These are phyloP conservation scores for Rhagium mordax DNA, from an alignment of 2,888 invertebrate species.

Conservation along the genomic window DNA sequence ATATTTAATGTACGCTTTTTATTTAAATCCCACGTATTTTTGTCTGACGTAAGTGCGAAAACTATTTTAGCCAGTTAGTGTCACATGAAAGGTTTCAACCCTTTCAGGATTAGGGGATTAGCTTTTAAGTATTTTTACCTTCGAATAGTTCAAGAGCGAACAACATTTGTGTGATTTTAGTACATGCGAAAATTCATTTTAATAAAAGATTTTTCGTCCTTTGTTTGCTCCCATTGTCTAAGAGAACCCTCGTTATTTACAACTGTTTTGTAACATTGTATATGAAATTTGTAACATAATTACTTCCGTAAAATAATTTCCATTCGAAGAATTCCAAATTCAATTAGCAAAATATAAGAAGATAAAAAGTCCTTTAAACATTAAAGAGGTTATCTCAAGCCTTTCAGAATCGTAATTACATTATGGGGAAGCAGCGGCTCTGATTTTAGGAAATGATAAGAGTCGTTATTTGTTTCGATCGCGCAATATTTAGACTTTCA, in stretches of 20 bases:
- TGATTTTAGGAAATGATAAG: constrained; percentile 21
- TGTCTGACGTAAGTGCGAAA: no score
- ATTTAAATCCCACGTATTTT: no score
- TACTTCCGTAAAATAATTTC: not conserved
- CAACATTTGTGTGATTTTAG: not conserved
- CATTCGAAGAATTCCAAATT: not conserved
- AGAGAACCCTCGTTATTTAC: not conserved
- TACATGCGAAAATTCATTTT: not conserved
- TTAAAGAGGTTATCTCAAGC: constrained; percentile 22
- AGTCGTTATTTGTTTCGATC: constrained; percentile 16
- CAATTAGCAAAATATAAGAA: not conserved
- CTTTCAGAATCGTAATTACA: constrained; percentile 16
- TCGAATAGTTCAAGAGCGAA: not conserved
- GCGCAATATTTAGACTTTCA: constrained; percentile 6
- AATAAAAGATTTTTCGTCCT: not conserved
- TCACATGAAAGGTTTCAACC: not conserved
- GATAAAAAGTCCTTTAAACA: constrained; percentile 9
- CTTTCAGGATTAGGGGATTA: not conserved
- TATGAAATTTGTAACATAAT: not conserved
- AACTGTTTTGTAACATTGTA: not conserved
- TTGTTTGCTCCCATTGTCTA: not conserved
- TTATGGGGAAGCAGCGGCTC: not conserved
- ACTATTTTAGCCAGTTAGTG: not conserved
- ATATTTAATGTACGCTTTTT: no score
- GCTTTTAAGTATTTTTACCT: not conserved